A percentile compares a stretch with the other conserved stretches of the same genome.
phyloP scores from a whole-genome alignment of 2,888 invertebrate species.

The Stenodema calcarata region DNA sequence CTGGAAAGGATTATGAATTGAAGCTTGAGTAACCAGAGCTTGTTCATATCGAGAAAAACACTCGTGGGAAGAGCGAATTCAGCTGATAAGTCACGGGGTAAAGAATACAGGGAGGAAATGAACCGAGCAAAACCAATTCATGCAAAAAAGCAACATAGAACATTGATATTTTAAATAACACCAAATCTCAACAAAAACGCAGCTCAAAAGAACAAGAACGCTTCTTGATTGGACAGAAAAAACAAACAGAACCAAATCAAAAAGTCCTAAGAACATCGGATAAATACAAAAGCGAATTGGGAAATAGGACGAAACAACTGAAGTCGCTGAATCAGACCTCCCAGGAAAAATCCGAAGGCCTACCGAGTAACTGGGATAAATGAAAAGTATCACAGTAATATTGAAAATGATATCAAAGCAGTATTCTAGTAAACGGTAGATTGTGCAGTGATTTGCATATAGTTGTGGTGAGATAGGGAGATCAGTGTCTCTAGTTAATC shows the following conservation, averaged over 20 bases:
- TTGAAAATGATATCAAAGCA: not conserved
- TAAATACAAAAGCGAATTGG: not conserved
- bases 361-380: not conserved
- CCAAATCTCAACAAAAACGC: not conserved
- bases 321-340: not conserved
- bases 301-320: not conserved
- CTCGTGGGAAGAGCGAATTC: not conserved
- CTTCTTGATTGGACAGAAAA: not conserved
- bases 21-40: not conserved
- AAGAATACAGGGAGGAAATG: not conserved
- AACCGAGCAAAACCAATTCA: slow-evolving; percentile 34
- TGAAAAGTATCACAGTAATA: not conserved
- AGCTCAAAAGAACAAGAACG: not conserved
- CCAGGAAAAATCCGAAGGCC: not conserved
- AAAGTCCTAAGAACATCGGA: not conserved
- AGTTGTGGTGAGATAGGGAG: not conserved
- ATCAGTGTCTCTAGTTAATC: not conserved
- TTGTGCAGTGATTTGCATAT: not conserved
- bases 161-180: slow-evolving; percentile 17
- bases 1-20: no score
- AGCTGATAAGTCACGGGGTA: not conserved
- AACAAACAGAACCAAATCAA: not conserved
- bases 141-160: slow-evolving; percentile 40
- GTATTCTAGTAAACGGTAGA: not conserved
- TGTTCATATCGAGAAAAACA: no score